A percentile compares a stretch with the other conserved stretches of the same genome.
These are phyloP conservation scores for Pseudopipra pipra DNA, from an alignment of 2,113 vertebrate genomes.

Conservation along the genomic window DNA sequence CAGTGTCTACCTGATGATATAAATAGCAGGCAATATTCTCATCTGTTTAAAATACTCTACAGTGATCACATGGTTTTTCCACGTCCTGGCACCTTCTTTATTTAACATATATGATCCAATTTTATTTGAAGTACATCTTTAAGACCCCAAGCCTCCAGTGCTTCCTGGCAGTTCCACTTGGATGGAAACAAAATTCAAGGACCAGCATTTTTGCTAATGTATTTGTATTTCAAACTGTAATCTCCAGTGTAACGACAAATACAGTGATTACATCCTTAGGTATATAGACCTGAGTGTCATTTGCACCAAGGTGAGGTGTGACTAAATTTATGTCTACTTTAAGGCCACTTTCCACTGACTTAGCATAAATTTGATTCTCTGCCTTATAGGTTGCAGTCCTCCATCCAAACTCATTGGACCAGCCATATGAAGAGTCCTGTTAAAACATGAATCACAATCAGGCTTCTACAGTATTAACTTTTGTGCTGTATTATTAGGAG, in stretches of 20 bases:
- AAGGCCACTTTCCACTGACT: conserved; percentile 27
- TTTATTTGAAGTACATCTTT: conserved; percentile 26
- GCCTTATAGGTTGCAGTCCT: not conserved
- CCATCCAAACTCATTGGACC: not conserved
- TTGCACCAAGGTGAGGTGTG: conserved; percentile 29
- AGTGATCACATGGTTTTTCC: not conserved
- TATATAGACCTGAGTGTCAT: not conserved
- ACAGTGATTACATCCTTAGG: not conserved
- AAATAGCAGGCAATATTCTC: not conserved
- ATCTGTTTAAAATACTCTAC: not conserved
- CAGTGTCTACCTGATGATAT: not conserved
- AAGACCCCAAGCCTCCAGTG: not conserved
- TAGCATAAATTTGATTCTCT: not conserved
- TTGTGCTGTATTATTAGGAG: not conserved
- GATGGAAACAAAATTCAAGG: conserved; percentile 20
- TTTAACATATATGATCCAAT: conserved; percentile 28
- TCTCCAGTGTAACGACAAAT: not conserved
- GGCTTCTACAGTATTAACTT: not conserved
- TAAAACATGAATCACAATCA: not conserved
- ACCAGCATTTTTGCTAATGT: not conserved
- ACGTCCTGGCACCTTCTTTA: conserved; percentile 7
- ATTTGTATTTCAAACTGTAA: not conserved
- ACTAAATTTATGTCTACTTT: conserved; percentile 21
- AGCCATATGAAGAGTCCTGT: not conserved
- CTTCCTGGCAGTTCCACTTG: conserved; percentile 40